Evolutionary conservation across 2,888 invertebrate species (phyloP).

Genomic region (Strigamia transsilvanica): DNA sequence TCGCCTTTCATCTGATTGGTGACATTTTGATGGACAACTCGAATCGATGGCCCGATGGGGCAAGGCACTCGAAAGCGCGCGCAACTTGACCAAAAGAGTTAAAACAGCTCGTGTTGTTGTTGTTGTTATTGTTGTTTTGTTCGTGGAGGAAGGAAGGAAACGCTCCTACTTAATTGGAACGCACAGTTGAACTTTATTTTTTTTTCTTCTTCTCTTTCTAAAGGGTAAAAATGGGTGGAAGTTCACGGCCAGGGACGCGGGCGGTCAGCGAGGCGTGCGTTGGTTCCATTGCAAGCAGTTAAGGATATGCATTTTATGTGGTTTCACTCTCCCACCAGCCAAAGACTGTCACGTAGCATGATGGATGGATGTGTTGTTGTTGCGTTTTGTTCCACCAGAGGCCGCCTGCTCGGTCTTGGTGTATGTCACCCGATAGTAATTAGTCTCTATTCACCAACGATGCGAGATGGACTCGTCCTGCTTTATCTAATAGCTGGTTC

Average conservation of each 20-base stretch:
- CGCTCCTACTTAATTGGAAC: slow-evolving; percentile 31
- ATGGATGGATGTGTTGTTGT: slow-evolving; percentile 42
- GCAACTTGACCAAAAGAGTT: too few species aligned
- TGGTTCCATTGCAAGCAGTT: not conserved
- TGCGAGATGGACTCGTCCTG: slow-evolving; percentile 34
- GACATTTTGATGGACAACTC: slow-evolving; percentile 31
- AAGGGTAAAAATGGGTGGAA: not conserved
- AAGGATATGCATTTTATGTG: slow-evolving; percentile 7
- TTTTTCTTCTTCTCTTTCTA: not conserved
- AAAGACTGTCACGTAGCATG: slow-evolving; percentile 9
- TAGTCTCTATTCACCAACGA: slow-evolving; percentile 39
- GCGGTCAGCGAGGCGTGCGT: not conserved
- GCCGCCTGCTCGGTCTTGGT: slow-evolving; percentile 27
- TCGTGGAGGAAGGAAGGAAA: slow-evolving; percentile 12
- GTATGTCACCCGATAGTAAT: slow-evolving; percentile 39
- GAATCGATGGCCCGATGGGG: not conserved
- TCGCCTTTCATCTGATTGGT: not conserved
- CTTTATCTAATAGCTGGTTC: slow-evolving; percentile 34
- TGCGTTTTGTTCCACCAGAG: slow-evolving; percentile 36
- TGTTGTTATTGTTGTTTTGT: not conserved
- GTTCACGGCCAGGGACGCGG: slow-evolving; percentile 32
- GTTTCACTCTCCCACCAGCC: slow-evolving; percentile 15
- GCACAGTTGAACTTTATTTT: slow-evolving; percentile 29
- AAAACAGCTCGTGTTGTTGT: too few species aligned
- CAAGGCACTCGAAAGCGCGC: too few species aligned